Percentiles rank a stretch among this genome's conserved stretches.
Evolutionary conservation across 2,797 vertebrate species (phyloP).

Genomic region (Acanthornis magna): DNA sequence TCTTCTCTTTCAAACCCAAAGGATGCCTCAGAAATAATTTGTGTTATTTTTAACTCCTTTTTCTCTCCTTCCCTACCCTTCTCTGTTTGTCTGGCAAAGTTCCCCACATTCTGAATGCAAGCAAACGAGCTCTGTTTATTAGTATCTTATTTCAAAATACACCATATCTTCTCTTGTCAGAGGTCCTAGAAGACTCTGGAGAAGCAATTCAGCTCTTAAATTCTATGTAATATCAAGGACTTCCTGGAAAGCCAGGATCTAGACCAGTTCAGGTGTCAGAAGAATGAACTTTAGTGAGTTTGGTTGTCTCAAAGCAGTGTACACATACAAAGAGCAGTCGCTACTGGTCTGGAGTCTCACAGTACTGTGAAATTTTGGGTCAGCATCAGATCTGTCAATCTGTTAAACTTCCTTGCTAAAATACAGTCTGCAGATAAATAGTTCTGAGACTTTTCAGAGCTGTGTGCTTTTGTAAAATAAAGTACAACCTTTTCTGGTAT

Average conservation of each 20-base stretch:
- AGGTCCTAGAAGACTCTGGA: neutral
- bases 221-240: neutral
- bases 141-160: neutral
- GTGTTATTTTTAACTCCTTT: neutral
- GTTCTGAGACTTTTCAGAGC: neutral
- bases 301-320: neutral
- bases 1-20: neutral
- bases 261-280: neutral
- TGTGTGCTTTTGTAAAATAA: neutral
- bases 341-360: neutral
- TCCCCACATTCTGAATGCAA: neutral
- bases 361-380: neutral
- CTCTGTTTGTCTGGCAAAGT: neutral
- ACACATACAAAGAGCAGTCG: neutral
- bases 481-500: neutral
- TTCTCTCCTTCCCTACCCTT: neutral
- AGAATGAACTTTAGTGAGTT: neutral
- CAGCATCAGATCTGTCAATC: neutral
- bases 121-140: neutral
- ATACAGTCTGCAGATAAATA: neutral
- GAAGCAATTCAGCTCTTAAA: neutral
- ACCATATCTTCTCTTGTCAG: neutral
- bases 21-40: neutral
- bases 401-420: neutral
- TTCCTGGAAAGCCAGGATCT: neutral